These are phyloP conservation scores for Leptogaster cylindrica DNA, from an alignment of 2,888 invertebrate species.

Conservation along the genomic window DNA sequence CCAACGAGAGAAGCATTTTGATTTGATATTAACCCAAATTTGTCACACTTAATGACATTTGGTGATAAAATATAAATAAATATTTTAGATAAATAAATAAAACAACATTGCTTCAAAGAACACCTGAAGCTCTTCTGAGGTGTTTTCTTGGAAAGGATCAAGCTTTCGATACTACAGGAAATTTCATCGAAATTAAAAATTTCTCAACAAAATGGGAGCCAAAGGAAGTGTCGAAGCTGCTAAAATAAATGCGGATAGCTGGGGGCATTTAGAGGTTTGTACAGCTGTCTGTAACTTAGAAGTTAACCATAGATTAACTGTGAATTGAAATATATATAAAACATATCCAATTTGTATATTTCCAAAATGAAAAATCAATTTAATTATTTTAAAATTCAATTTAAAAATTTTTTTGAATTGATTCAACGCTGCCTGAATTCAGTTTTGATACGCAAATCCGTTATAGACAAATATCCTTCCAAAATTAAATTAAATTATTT, in stretches of 20 bases:
- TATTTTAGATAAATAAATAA: conserved; percentile 22
- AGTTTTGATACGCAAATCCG: no score
- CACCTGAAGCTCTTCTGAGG: no score
- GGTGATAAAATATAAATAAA: conserved; percentile 26
- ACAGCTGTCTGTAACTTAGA: no score
- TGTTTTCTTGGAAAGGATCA: no score
- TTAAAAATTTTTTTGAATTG: background rate
- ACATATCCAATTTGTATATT: background rate
- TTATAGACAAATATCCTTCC: no score
- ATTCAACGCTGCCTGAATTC: no score
- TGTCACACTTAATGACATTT: conserved; percentile 34
- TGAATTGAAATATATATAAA: no score
- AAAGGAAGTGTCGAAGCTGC: conserved; percentile 83
- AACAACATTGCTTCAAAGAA: no score
- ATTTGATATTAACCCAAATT: conserved; percentile 38
- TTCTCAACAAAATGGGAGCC: conserved; percentile 71
- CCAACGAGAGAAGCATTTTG: conserved; percentile 31
- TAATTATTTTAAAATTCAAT: background rate
- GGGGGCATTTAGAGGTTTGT: conserved; percentile 80
- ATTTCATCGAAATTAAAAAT: conserved; percentile 20
- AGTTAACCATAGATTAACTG: no score
- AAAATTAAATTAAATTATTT: no score
- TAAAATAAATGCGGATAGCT: conserved; percentile 81
- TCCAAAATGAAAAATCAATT: background rate
- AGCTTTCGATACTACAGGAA: no score